Evolutionary conservation across 2,888 invertebrate species (phyloP), one percentile per base, ranked within the genome.

Genomic region (Ochlodes sylvanus): DNA sequence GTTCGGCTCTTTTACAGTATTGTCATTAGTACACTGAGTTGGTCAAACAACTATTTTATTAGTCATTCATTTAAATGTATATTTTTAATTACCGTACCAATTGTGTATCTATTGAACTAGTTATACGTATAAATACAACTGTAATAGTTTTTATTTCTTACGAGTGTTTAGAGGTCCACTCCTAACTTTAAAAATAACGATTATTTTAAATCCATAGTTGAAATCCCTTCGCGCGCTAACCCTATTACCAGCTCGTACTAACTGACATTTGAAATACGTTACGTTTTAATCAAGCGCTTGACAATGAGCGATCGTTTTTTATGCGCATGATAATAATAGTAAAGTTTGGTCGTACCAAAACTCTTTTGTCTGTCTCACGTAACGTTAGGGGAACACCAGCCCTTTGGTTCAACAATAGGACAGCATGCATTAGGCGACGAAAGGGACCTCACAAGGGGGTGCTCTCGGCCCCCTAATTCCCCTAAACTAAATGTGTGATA

Each of bases 311-410:
- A 76, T 77, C 74, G 71, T 75, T 76, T 78, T 78, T 80, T 84
- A n/a, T 70, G 81, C 85, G 77, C 77, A 63, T 61, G 80, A 82
- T 80, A 83, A 79, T 77, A 76, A 80, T 77, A 76, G 71, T 71
- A 70, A 71, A 76, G 57, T 75, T 73, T 73, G 74, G 76, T 78
- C 72, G 74, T 66, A 69, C 72, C 75, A 79, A 84, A 84, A 65
- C 65, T 87, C 91, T 88, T 89, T 91, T 92, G 90, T 91, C 68
- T 69, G 73, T 71, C 80, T 85, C 91, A 91, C 91, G 90, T 88
- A 77, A 76, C 61, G 72, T 73, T 80, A 77, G 79, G 83, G 81
- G 80, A 79, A 82, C 74, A 79, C 83, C 83, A 75, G 79, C 84
- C 84, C 85, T 84, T 78, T 71, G 65, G 56, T 70, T 71, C 69